A percentile compares a stretch with the other conserved stretches of the same genome.
These are phyloP conservation scores for Drosophila grimshawi DNA, from an alignment of 1,140 invertebrate species.

Conservation along the genomic window DNA sequence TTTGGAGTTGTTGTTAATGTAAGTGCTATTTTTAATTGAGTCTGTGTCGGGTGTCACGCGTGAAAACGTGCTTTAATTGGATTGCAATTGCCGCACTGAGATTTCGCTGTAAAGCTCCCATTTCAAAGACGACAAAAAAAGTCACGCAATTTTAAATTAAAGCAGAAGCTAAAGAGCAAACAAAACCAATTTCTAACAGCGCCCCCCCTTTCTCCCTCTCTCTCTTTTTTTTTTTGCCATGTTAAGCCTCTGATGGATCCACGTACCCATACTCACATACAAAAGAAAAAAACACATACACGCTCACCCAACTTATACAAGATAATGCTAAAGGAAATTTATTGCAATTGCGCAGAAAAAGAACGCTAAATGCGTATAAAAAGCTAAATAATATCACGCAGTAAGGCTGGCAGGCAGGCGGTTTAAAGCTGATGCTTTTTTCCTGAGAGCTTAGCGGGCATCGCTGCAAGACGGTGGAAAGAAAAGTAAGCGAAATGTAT, in stretches of 20 bases:
- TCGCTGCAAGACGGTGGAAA: not conserved
- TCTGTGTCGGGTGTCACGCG: constrained; percentile 35
- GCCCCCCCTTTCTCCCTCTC: not conserved
- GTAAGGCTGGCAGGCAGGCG: constrained; percentile 5
- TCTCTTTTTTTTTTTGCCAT: not conserved
- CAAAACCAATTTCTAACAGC: not conserved
- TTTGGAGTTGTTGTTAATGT: constrained; percentile 19
- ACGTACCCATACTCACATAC: constrained; percentile 8
- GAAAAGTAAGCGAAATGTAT: not conserved
- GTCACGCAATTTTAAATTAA: constrained; percentile 24
- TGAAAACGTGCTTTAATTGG: constrained; percentile 40
- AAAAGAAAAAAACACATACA: not conserved
- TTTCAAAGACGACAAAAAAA: constrained; percentile 6
- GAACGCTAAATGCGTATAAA: constrained; percentile 70
- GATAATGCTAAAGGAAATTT: constrained; percentile 75
- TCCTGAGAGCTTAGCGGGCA: not conserved
- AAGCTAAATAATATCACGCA: constrained; percentile 64
- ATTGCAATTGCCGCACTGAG: constrained; percentile 28
- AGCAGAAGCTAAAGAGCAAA: not conserved
- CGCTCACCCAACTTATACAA: constrained; percentile 47
- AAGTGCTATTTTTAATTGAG: constrained; percentile 49
- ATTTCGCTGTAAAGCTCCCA: constrained; percentile 16
- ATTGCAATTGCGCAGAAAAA: constrained; percentile 67
- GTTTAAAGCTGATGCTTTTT: not conserved
- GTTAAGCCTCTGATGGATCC: constrained; percentile 22